Base-by-base conservation (phyloP, 1,140 invertebrate genomes). In the Drosophila setifemur region DNA sequence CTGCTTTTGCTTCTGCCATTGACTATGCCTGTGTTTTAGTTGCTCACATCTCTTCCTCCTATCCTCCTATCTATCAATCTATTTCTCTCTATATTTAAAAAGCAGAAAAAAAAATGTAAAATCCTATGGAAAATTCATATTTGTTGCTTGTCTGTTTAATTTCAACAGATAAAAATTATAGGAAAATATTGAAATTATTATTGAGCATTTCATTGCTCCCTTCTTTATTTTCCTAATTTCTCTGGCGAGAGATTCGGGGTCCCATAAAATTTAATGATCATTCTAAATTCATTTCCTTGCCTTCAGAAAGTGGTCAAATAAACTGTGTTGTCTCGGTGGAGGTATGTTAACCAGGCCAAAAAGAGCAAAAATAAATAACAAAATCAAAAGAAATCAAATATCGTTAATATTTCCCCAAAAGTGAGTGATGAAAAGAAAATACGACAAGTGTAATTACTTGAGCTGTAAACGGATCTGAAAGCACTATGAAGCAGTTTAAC, bases 191-290 rank as follows among this genome's bases (percentile, higher is more conserved):
- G 18, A 68, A 55, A 58, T 58, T 53, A 53, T 49, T 35, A 64
- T 52, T 73, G 21, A 44, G 14, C 35, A 16, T 29, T 31, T 35
- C 26, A 43, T 53, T 26, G 39, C 28, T 7, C 28, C 28, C 28
- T 43, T 26, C 29, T 73, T 52, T 18, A 18, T 23, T 19, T 26
- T 44, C 9, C 45, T 8, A n/a, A n/a, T 43, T 69, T 54, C 64
- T 31, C 43, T 18, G 29, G 31, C 55, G 11, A 25, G 26, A 18
- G 19, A 57, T n/a, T n/a, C n/a, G 29, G 9, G 23, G 29, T 44
- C 39, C 37, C 44, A 66, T 73, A 64, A 73, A 55, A 48, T 74
- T 48, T 35, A 63, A 76, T 75, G 69, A 74, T 74, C 35, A 53
- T 74, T 68, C 47, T 14, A 63, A 60, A 71, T 28, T 45, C 31